phyloP scores from a whole-genome alignment of 2,888 invertebrate genomes.

The Cephalotes varians region DNA sequence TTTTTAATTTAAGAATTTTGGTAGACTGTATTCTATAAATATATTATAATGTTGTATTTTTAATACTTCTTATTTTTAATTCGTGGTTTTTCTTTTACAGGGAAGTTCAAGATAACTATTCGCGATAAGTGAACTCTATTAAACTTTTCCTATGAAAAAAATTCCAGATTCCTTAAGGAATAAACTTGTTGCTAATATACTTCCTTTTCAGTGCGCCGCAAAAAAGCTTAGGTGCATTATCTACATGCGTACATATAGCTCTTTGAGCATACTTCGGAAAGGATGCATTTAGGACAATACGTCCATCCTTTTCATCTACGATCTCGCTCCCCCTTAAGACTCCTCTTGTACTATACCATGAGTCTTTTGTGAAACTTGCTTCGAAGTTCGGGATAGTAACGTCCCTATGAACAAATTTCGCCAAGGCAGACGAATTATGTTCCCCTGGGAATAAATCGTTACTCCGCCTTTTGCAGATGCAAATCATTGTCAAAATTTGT shows the following conservation, averaged over 20 bases:
- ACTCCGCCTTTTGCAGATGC: slow-evolving; percentile 41
- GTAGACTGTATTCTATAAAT: not conserved
- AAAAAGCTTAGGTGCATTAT: slow-evolving; percentile 30
- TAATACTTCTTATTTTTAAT: not conserved
- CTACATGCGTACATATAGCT: not conserved
- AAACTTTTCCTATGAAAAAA: slow-evolving; percentile 39
- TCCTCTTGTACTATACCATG: slow-evolving; percentile 34
- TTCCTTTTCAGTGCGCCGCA: not conserved
- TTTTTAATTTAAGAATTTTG: not conserved
- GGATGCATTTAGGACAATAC: slow-evolving; percentile 50
- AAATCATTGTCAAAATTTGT: slow-evolving; percentile 44
- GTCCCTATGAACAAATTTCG: slow-evolving; percentile 65
- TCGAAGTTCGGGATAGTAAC: slow-evolving; percentile 51
- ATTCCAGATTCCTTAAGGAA: slow-evolving; percentile 32
- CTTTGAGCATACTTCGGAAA: slow-evolving; percentile 31
- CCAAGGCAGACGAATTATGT: slow-evolving; percentile 62
- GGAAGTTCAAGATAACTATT: slow-evolving; percentile 11
- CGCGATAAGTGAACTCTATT: slow-evolving; percentile 51
- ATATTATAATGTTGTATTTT: not conserved
- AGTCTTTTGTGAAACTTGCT: slow-evolving; percentile 53
- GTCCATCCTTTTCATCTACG: not conserved
- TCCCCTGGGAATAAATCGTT: slow-evolving; percentile 41
- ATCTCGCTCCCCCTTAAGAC: slow-evolving; percentile 18
- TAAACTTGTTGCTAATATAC: slow-evolving; percentile 39
- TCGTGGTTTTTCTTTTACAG: not conserved